A percentile compares a stretch with the other conserved stretches of the same genome.
Evolutionary conservation across 2,113 vertebrate genomes (phyloP).

Genomic region (Craseonycteris thonglongyai): DNA sequence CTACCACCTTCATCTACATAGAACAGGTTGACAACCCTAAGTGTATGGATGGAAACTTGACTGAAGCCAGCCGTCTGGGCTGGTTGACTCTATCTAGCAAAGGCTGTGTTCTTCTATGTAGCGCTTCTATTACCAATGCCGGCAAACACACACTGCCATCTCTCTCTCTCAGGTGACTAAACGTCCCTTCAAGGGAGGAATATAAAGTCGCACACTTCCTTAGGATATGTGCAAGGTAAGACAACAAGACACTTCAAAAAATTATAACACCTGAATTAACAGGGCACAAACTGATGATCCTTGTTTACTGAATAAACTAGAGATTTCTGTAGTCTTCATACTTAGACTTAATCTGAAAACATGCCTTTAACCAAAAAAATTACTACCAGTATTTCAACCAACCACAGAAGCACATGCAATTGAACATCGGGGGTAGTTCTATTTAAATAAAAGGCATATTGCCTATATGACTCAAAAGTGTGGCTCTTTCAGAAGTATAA

Average conservation of each 20-base stretch:
- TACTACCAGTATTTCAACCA: background rate
- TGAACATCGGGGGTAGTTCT: background rate
- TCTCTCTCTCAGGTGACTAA: background rate
- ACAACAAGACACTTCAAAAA: background rate
- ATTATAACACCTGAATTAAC: background rate
- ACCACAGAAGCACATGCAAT: background rate
- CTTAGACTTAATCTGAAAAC: constrained; percentile 5
- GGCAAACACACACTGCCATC: background rate
- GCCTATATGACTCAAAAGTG: background rate
- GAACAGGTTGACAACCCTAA: background rate
- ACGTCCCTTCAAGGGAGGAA: background rate
- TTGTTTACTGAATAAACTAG: background rate
- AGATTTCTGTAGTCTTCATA: background rate
- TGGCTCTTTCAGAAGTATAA: background rate
- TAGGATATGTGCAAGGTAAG: background rate
- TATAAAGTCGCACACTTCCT: background rate
- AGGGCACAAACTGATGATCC: background rate
- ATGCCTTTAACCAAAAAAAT: constrained; percentile 1
- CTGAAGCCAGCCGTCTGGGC: background rate
- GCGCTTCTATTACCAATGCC: background rate
- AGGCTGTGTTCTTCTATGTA: background rate
- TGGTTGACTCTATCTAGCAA: background rate
- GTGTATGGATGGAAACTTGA: background rate
- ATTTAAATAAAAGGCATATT: constrained; percentile 18
- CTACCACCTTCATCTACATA: background rate